These are phyloP conservation scores for Cheirogaleus major DNA, from an alignment of 2,797 vertebrate genomes.

Conservation along the genomic window DNA sequence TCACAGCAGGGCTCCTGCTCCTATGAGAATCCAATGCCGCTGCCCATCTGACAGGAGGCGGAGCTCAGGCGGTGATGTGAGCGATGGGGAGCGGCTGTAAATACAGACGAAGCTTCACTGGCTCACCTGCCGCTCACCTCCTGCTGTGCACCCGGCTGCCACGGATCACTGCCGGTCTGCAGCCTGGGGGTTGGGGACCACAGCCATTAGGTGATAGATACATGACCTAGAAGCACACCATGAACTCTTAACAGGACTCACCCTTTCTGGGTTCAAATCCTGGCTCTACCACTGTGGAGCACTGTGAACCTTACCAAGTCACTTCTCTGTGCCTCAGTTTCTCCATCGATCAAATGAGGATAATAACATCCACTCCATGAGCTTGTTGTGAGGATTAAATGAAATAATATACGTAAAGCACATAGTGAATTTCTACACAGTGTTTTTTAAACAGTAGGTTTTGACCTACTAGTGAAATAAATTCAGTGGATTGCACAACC, in stretches of 20 bases:
- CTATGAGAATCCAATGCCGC: no score
- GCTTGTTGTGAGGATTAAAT: not conserved
- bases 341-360: not conserved
- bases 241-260: not conserved
- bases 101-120: no score
- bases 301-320: not conserved
- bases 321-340: not conserved
- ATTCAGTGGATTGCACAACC: not conserved
- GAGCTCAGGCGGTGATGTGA: no score
- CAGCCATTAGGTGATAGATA: not conserved
- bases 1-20: no score
- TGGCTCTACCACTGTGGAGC: not conserved
- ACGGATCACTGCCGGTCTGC: no score
- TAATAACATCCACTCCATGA: not conserved
- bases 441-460: constrained; percentile 10
- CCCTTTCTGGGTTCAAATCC: not conserved
- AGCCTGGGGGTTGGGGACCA: no score
- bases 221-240: not conserved
- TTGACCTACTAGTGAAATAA: constrained; percentile 25
- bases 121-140: no score
- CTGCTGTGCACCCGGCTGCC: no score
- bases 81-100: no score
- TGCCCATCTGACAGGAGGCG: no score
- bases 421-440: not conserved
- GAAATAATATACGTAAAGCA: not conserved